Evolutionary conservation across 2,113 vertebrate species (phyloP).

Genomic region (Noturus placidus): DNA sequence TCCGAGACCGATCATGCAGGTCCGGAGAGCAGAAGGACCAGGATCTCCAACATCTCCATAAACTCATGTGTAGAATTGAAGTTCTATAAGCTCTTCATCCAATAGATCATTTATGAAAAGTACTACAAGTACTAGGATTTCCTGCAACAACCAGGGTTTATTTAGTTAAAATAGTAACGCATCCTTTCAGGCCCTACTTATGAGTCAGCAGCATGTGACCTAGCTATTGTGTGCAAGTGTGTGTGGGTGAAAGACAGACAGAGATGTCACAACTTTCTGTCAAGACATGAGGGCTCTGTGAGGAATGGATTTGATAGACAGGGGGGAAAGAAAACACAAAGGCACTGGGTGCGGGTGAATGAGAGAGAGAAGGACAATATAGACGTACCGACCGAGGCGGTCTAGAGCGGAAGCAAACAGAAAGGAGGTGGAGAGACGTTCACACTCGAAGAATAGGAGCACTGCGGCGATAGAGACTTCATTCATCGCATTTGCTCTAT

Average conservation of each 20-base stretch:
- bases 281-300: conserved; percentile 55
- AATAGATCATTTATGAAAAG: neutral
- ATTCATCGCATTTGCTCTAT: conserved; percentile 41
- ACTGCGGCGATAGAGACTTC: conserved; percentile 10
- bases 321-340: conserved; percentile 37
- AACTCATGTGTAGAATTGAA: too few species aligned
- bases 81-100: neutral
- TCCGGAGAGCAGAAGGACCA: too few species aligned
- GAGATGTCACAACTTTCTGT: conserved; percentile 66
- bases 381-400: conserved; percentile 36
- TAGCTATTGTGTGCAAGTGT: conserved; percentile 15
- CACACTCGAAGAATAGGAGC: conserved; percentile 13
- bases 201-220: conserved; percentile 48
- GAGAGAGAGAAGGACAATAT: conserved; percentile 44
- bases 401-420: conserved; percentile 40
- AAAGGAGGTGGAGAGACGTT: conserved; percentile 45
- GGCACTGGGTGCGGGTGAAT: conserved; percentile 32
- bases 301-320: conserved; percentile 45
- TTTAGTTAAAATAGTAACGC: conserved; percentile 62
- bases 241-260: conserved; percentile 41
- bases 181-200: conserved; percentile 47
- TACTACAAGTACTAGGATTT: neutral
- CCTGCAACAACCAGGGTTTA: neutral
- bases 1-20: too few species aligned
- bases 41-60: too few species aligned